Evolutionary conservation across 2,113 vertebrate species (phyloP), one percentile per base, ranked within the genome.

Genomic region (Atractosteus spatula): DNA sequence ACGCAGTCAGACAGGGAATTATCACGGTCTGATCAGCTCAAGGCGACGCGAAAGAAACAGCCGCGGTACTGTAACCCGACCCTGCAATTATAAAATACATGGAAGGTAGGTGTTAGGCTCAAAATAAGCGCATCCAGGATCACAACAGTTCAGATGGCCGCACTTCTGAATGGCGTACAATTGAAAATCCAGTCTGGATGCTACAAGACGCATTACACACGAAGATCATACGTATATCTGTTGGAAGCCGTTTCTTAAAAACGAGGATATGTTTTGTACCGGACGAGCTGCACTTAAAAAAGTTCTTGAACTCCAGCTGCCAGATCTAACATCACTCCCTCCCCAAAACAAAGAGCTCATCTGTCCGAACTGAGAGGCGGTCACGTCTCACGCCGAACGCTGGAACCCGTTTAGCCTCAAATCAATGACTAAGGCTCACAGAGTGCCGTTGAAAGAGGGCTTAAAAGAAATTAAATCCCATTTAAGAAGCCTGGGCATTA

Each of bases 71-170:
- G 29, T 29, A 29, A 29, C 29, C 29, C 29, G 29, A 29, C 29
- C 68, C 62, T 44, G 72, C 72, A 81, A 84, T 80, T 69, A 70
- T n/a, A 77, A 72, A 63, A 75, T 17, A 68, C 66, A 72, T 74
- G 74, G 62, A 73, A 69, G 29, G 17, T n/a, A 12, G 8, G 17
- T 14, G 17, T 61, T 61, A n/a, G 10, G 57, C 13, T 61, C 2
- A 61, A 10, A 65, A 65, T 42, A 65, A 12, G 3, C 8, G 44
- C 6, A 13, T 65, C 2, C 62, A 65, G 61, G 71, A 1, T 41
- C 54, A 47, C 11, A 70, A 66, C 16, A 68, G 74, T 77, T 72
- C 29, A 29, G 29, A 29, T 29, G 29, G 29, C 29, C 29, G 29
- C 29, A 29, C 1, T 29, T 29, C 29, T 29, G 29, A 29, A 29